Evolutionary conservation across 2,113 vertebrate genomes (phyloP).

Genomic region (Ailuropoda melanoleuca): DNA sequence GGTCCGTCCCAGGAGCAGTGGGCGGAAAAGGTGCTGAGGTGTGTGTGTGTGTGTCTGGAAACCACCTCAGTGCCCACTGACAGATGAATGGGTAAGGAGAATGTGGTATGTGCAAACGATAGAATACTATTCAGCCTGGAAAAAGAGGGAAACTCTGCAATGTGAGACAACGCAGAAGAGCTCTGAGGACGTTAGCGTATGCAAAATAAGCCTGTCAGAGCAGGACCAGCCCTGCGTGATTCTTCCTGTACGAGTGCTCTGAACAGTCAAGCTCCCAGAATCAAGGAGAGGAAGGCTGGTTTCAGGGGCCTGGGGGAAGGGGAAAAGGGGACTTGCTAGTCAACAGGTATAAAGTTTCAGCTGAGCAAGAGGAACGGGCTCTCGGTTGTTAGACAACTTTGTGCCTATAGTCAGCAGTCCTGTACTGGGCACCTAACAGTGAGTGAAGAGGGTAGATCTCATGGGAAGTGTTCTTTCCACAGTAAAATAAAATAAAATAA

Average conservation of each 20-base stretch:
- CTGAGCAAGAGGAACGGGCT: background rate
- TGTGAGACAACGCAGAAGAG: rapidly evolving
- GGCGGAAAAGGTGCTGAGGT: background rate
- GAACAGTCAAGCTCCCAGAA: background rate
- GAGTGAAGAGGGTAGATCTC: background rate
- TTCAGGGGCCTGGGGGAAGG: background rate
- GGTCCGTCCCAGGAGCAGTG: background rate
- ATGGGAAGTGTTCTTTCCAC: background rate
- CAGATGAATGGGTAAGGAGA: background rate
- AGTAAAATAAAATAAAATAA: background rate
- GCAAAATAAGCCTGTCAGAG: background rate
- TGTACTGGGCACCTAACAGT: rapidly evolving
- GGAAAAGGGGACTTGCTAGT: background rate
- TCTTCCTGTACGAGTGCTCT: background rate
- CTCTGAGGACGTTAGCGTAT: background rate
- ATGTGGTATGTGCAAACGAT: rapidly evolving
- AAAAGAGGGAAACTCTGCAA: background rate
- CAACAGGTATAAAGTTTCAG: background rate
- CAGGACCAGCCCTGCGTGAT: background rate
- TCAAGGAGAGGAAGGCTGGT: background rate
- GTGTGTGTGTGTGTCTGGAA: background rate
- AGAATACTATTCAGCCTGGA: background rate
- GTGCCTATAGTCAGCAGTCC: rapidly evolving
- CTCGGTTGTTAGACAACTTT: background rate
- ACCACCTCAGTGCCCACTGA: background rate